phyloP scores from a whole-genome alignment of 2,888 invertebrate genomes.

The Anorthoa munda region DNA sequence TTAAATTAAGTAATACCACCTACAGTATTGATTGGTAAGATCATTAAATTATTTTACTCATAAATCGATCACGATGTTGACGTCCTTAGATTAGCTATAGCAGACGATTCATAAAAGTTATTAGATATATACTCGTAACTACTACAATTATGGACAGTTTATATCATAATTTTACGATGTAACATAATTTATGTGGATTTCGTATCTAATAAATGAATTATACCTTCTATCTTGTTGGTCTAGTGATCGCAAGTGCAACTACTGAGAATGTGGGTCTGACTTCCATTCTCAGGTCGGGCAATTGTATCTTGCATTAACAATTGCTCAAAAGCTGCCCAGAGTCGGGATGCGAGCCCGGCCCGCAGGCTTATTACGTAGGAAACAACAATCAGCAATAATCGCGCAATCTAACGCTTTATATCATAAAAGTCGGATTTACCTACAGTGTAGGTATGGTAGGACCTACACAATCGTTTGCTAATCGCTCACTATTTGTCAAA shows the following conservation, averaged over 20 bases:
- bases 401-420: too few species aligned
- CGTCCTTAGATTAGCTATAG: slow-evolving; percentile 1
- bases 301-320: not conserved
- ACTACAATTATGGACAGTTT: slow-evolving; percentile 3
- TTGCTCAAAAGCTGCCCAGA: too few species aligned
- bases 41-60: not conserved
- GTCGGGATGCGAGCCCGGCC: too few species aligned
- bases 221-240: not conserved
- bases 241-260: not conserved
- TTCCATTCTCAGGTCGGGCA: not conserved
- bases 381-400: too few species aligned
- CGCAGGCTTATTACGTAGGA: too few species aligned
- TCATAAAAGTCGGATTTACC: too few species aligned
- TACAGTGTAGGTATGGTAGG: too few species aligned
- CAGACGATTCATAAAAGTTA: not conserved
- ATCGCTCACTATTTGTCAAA: too few species aligned
- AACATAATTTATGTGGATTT: not conserved
- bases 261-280: not conserved
- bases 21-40: slow-evolving; percentile 26
- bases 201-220: not conserved
- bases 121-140: not conserved
- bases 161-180: not conserved
- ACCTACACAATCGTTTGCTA: too few species aligned
- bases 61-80: slow-evolving; percentile 10
- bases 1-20: slow-evolving; percentile 19